These are phyloP conservation scores for Calameuta idolon DNA, from an alignment of 2,888 invertebrate genomes.

Conservation along the genomic window DNA sequence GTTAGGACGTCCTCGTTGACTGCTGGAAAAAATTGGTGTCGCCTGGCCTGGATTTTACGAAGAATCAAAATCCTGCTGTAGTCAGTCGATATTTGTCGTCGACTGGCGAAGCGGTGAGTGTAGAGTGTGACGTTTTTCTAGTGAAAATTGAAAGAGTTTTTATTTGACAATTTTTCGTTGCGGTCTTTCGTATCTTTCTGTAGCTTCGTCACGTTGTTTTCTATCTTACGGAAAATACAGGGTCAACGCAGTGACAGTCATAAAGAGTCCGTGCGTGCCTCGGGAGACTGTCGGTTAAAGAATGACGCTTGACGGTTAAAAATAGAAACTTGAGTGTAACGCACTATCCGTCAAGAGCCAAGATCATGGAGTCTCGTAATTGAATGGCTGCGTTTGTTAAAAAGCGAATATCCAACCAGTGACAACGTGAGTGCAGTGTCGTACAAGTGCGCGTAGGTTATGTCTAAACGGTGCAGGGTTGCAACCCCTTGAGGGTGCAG, in stretches of 20 bases:
- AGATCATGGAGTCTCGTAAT: not conserved
- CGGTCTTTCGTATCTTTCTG: not conserved
- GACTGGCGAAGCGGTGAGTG: not conserved
- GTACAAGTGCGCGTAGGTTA: not conserved
- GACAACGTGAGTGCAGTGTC: not conserved
- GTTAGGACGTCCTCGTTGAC: not conserved
- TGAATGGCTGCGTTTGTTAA: not conserved
- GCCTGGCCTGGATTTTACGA: not conserved
- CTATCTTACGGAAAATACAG: not conserved
- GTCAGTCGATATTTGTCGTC: not conserved
- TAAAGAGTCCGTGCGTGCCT: not conserved
- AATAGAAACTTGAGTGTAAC: not conserved
- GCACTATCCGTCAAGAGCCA: not conserved
- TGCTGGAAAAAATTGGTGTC: not conserved
- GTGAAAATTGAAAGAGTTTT: not conserved
- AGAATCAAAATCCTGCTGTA: not conserved
- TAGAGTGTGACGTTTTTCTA: not conserved
- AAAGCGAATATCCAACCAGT: not conserved
- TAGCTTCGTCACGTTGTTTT: not conserved
- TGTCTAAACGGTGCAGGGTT: conserved; percentile 21
- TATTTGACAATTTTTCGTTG: not conserved
- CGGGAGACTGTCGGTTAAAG: not conserved
- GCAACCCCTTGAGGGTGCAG: conserved; percentile 33
- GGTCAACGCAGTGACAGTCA: not conserved
- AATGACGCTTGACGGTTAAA: not conserved